Percentiles rank a stretch among this genome's conserved stretches.
These are phyloP conservation scores for Tribolium freemani DNA, from an alignment of 2,888 invertebrate species.

Conservation along the genomic window DNA sequence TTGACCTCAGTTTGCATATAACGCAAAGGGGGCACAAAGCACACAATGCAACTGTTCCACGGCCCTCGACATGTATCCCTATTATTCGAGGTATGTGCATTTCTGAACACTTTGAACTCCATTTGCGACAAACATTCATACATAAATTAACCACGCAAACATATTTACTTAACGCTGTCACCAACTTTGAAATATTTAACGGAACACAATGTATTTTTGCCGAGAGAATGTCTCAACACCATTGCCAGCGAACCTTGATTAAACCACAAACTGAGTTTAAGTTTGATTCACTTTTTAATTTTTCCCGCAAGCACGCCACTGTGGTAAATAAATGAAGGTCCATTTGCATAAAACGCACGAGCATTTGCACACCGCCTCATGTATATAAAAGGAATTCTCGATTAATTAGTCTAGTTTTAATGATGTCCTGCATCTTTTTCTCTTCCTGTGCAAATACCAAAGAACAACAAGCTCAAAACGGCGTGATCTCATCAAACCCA, in stretches of 20 bases:
- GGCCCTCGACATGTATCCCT: constrained; percentile 12
- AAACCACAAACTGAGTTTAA: not conserved
- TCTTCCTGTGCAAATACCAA: constrained; percentile 9
- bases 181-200: constrained; percentile 11
- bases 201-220: not conserved
- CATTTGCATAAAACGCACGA: constrained; percentile 28
- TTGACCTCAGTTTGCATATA: constrained; percentile 37
- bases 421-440: constrained; percentile 14
- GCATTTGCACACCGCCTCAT: constrained; percentile 21
- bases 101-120: constrained; percentile 37
- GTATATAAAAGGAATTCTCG: constrained; percentile 32
- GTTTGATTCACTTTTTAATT: constrained; percentile 4
- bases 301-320: constrained; percentile 8
- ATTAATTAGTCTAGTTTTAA: constrained; percentile 31
- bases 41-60: not conserved
- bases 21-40: constrained; percentile 20
- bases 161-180: constrained; percentile 26
- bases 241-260: not conserved
- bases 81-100: constrained; percentile 38
- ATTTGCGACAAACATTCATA: constrained; percentile 37
- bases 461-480: not conserved
- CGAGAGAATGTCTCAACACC: no score
- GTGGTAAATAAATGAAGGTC: constrained; percentile 8
- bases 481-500: constrained; percentile 26
- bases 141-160: constrained; percentile 36